phyloP scores from a whole-genome alignment of 1,140 invertebrate genomes.

The Drosophila suzukii region DNA sequence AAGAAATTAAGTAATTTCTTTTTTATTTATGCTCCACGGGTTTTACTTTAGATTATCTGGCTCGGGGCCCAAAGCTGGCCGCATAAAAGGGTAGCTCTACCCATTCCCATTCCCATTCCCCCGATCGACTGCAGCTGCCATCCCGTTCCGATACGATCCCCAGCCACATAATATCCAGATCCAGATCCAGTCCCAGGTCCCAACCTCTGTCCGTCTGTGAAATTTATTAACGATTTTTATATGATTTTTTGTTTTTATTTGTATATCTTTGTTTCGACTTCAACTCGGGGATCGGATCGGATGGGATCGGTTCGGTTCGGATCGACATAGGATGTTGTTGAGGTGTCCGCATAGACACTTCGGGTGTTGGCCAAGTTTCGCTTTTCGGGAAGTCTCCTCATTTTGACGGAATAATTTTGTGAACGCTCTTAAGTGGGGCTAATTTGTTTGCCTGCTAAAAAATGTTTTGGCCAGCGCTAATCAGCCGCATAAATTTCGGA shows the following conservation, averaged over 20 bases:
- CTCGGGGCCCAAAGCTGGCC: slow-evolving; percentile 43
- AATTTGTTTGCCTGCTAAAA: slow-evolving; percentile 79
- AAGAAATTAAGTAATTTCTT: slow-evolving; percentile 84
- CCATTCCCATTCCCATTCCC: slow-evolving; percentile 12
- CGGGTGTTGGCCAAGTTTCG: slow-evolving; percentile 73
- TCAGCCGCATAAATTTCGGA: slow-evolving; percentile 72
- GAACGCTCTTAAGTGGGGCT: slow-evolving; percentile 67
- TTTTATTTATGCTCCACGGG: slow-evolving; percentile 82
- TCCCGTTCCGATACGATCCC: slow-evolving; percentile 18
- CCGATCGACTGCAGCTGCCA: slow-evolving; percentile 43
- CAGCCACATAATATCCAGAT: slow-evolving; percentile 24
- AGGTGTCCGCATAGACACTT: slow-evolving; percentile 82
- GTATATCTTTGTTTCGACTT: slow-evolving; percentile 66
- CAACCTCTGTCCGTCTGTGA: slow-evolving; percentile 57
- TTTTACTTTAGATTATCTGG: slow-evolving; percentile 83
- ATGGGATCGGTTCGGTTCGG: not conserved
- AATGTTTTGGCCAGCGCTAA: slow-evolving; percentile 77
- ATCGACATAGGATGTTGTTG: slow-evolving; percentile 52
- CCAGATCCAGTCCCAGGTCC: slow-evolving; percentile 17
- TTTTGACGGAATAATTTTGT: slow-evolving; percentile 76
- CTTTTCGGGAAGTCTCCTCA: slow-evolving; percentile 51
- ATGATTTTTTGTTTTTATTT: slow-evolving; percentile 64
- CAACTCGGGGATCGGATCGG: slow-evolving; percentile 1
- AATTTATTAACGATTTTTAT: slow-evolving; percentile 83
- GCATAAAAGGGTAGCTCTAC: slow-evolving; percentile 75